Base-by-base conservation (phyloP, 64 coral and sea anemone species). In the Pachyseris speciosa region DNA sequence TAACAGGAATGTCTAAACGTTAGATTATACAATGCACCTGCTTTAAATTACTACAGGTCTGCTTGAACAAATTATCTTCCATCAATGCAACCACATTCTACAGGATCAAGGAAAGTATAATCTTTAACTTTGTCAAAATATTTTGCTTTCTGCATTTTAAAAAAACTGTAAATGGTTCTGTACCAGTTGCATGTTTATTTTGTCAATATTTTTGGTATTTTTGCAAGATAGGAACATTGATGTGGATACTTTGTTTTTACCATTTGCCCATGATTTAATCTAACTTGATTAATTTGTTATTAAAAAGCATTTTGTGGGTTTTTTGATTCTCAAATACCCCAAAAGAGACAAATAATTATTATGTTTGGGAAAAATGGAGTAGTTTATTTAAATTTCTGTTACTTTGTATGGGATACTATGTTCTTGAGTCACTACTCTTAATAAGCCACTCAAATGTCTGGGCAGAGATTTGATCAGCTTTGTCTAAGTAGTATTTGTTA, bases 151-250 rank as follows among this genome's bases (percentile, higher is more conserved):
- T 67, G 9, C 33, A 33, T 67, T 68, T 49, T 49, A 49, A 9
- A 15, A 9, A 49, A 15, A 15, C 47, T 49, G 7, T 9, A 25
- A 64, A 63, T 28, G 16, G 9, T 71, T 71, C 39, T 71, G 67
- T 34, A 38, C 17, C 67, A 71, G 22, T 39, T 39, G 3, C 53
- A 20, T 81, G 52, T 63, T 81, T 32, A 11, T 63, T 40, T 22
- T 37, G 53, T 81, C 33, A 81, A 81, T 27, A 63, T 37, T 40
- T 38, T 81, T 32, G 33, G 33, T 81, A 63, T 61, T 63, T 78
- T 36, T 63, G 63, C 34, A 81, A 39, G 51, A 39, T n/a, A n/a
- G n/a, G n/a, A n/a, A n/a, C n/a, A n/a, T n/a, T n/a, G n/a, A n/a
- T n/a, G n/a, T n/a, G n/a, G n/a, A n/a, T n/a, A n/a, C 15, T 55